These are phyloP conservation scores for Thalassoma bifasciatum DNA, from an alignment of 2,113 vertebrate genomes.

Conservation along the genomic window DNA sequence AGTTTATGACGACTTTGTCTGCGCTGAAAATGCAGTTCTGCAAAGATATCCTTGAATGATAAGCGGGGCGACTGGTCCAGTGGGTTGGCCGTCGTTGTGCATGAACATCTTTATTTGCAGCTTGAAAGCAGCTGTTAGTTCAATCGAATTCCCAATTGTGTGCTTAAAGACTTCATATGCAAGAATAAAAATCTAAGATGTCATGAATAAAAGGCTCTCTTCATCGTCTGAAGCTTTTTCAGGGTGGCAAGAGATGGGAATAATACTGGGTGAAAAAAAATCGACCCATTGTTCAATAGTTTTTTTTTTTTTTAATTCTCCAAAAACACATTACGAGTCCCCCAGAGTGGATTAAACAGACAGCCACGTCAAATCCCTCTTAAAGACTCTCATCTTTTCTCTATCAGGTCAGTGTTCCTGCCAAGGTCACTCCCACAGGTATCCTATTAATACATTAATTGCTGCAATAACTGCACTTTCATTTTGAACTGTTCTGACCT, in stretches of 20 bases:
- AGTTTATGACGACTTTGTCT: slow-evolving; percentile 70
- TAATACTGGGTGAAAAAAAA: slow-evolving; percentile 16
- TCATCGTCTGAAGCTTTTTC: slow-evolving; percentile 38
- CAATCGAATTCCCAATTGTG: slow-evolving; percentile 58
- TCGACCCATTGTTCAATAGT: slow-evolving; percentile 7
- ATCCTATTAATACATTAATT: slow-evolving; percentile 60
- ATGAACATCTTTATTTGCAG: slow-evolving; percentile 44
- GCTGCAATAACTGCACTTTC: slow-evolving; percentile 55
- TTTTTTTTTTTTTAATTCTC: slow-evolving; percentile 21
- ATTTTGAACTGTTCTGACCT: slow-evolving; percentile 32
- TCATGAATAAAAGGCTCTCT: slow-evolving; percentile 33
- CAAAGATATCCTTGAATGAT: slow-evolving; percentile 67
- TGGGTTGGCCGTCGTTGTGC: slow-evolving; percentile 2
- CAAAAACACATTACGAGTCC: slow-evolving; percentile 54
- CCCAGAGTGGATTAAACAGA: slow-evolving; percentile 49
- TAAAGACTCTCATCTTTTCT: slow-evolving; percentile 38
- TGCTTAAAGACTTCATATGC: slow-evolving; percentile 33
- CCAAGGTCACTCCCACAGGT: slow-evolving; percentile 49
- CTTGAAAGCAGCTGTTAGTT: slow-evolving; percentile 61
- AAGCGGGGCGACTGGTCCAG: slow-evolving; percentile 35
- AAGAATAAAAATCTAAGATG: slow-evolving; percentile 33
- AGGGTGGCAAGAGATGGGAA: slow-evolving; percentile 6
- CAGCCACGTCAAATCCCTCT: slow-evolving; percentile 16
- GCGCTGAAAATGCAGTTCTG: slow-evolving; percentile 55
- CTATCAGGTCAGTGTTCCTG: slow-evolving; percentile 35